phyloP scores from a whole-genome alignment of 1,140 invertebrate genomes.

The honey bee (Apis mellifera) region Amel_HAv3.1 CM009931.2:18204501-18205000 shows the following conservation, averaged over 20 bases:
- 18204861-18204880: no score
- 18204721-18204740: constrained; percentile 43
- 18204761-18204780: neutral
- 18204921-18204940: no score
- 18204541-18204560: neutral
- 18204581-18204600: constrained; percentile 33
- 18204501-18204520: constrained; percentile 15
- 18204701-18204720: constrained; percentile 60
- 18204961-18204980: no score
- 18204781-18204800: constrained; percentile 34
- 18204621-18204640: constrained; percentile 66
- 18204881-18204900: no score
- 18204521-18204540: constrained; percentile 21
- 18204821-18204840: neutral
- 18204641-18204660: constrained; percentile 68
- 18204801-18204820: constrained; percentile 6
- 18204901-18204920: no score
- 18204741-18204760: constrained; percentile 31
- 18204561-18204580: constrained; percentile 64
- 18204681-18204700: constrained; percentile 48
- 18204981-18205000: no score
- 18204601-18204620: constrained; percentile 56
- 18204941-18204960: no score
- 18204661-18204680: constrained; percentile 22
- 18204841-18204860: no score